Percentiles rank a stretch among this genome's conserved stretches.
Evolutionary conservation across 2,888 invertebrate genomes (phyloP).

Genomic region (Idaea dimidiata): DNA sequence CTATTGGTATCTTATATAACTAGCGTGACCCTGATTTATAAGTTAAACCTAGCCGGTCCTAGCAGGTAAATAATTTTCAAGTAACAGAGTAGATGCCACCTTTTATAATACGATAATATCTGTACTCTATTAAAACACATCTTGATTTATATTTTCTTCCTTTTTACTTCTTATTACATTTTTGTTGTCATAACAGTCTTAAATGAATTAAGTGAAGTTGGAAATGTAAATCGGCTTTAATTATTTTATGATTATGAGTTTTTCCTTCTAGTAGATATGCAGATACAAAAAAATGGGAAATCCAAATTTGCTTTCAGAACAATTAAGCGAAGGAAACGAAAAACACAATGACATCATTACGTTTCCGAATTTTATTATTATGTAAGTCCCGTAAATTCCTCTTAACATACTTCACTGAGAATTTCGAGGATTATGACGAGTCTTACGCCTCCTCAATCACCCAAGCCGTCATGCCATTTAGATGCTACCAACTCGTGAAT

Average conservation of each 20-base stretch:
- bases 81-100: background rate
- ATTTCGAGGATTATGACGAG: slow-evolving; percentile 1
- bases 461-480: slow-evolving; percentile 1
- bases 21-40: background rate
- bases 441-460: background rate
- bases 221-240: background rate
- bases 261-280: background rate
- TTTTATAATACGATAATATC: too few species aligned
- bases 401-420: background rate
- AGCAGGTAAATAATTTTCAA: too few species aligned
- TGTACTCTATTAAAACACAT: too few species aligned
- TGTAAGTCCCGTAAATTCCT: background rate
- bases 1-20: background rate
- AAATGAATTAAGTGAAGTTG: too few species aligned
- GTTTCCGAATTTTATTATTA: background rate
- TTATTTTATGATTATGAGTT: background rate
- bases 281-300: background rate
- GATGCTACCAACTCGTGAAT: background rate
- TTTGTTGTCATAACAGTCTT: too few species aligned
- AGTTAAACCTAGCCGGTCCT: background rate
- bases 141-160: too few species aligned
- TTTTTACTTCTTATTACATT: too few species aligned
- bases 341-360: slow-evolving; percentile 1
- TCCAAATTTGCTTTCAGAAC: background rate
- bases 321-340: background rate